phyloP scores from a whole-genome alignment of 1,140 invertebrate genomes.

The Amphibalanus amphitrite region DNA sequence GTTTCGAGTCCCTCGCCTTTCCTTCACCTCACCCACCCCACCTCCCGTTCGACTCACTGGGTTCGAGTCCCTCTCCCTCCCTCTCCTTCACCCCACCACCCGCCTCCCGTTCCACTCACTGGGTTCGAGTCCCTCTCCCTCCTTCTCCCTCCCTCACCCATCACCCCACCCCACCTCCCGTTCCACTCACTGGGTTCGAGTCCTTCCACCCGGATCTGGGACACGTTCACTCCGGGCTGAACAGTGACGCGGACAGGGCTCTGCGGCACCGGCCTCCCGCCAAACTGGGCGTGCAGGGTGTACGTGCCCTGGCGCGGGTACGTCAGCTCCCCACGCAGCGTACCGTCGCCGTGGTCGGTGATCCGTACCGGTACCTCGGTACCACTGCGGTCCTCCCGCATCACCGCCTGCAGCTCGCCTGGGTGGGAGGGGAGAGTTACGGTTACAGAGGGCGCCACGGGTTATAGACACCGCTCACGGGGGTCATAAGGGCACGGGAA shows the following conservation, averaged over 20 bases:
- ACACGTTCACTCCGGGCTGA: constrained; percentile 59
- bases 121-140: too few relatives aligned
- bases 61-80: too few relatives aligned
- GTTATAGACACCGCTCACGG: too few relatives aligned
- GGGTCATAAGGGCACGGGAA: too few relatives aligned
- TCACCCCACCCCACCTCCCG: background rate
- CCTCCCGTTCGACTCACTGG: too few relatives aligned
- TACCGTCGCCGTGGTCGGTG: constrained; percentile 60
- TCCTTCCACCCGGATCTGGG: constrained; percentile 71
- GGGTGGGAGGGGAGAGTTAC: constrained; percentile 8
- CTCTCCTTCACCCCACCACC: too few relatives aligned
- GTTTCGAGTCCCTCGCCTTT: too few relatives aligned
- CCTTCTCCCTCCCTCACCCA: background rate
- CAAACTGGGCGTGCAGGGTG: constrained; percentile 53
- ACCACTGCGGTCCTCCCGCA: constrained; percentile 33
- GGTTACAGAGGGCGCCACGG: too few relatives aligned
- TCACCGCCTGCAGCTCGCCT: background rate
- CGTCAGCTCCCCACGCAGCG: constrained; percentile 55
- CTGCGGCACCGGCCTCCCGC: constrained; percentile 53
- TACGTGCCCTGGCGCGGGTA: constrained; percentile 49
- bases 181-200: constrained; percentile 67
- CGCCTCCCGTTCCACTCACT: too few relatives aligned
- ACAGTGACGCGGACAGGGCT: constrained; percentile 65
- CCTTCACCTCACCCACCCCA: too few relatives aligned
- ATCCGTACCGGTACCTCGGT: constrained; percentile 51